These are phyloP conservation scores for Microcebus ravelobensis DNA, from an alignment of 2,113 vertebrate genomes.

Conservation along the genomic window DNA sequence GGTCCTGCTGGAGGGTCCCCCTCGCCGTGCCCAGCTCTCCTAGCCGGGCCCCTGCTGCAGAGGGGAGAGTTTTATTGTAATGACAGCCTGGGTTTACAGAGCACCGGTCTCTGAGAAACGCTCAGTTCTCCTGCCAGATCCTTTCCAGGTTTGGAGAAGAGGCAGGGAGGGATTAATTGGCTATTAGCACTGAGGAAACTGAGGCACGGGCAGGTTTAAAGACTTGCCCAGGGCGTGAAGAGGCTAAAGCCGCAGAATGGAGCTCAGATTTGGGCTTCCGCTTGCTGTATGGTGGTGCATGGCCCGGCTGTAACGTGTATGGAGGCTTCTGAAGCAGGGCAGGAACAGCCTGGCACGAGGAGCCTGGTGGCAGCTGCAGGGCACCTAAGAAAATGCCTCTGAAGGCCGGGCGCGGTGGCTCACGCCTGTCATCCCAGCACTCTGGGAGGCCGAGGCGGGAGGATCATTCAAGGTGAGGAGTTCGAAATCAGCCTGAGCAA, in stretches of 20 bases:
- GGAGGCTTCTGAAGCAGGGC: background rate
- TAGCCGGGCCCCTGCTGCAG: background rate
- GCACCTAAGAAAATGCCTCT: background rate
- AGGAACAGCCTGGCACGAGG: fast-evolving
- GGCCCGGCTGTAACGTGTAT: too few species aligned
- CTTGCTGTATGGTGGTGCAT: background rate
- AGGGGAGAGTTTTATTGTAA: background rate
- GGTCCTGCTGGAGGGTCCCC: background rate
- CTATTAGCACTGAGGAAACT: background rate
- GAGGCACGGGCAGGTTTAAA: slow-evolving; percentile 19
- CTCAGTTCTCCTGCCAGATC: slow-evolving; percentile 49
- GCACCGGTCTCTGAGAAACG: fast-evolving
- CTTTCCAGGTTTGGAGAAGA: background rate
- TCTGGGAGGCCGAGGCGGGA: too few species aligned
- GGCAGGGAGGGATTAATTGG: background rate
- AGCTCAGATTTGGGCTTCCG: background rate
- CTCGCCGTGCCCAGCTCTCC: background rate
- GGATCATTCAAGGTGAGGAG: too few species aligned
- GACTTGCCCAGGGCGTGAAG: background rate
- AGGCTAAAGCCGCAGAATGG: background rate
- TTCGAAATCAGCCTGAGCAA: too few species aligned
- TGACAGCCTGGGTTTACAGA: slow-evolving; percentile 20
- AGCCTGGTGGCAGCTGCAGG: too few species aligned
- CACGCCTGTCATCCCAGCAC: too few species aligned
- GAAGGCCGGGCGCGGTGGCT: too few species aligned